Base-by-base conservation (phyloP, 2,888 invertebrate genomes). In the Athalia cordata region DNA sequence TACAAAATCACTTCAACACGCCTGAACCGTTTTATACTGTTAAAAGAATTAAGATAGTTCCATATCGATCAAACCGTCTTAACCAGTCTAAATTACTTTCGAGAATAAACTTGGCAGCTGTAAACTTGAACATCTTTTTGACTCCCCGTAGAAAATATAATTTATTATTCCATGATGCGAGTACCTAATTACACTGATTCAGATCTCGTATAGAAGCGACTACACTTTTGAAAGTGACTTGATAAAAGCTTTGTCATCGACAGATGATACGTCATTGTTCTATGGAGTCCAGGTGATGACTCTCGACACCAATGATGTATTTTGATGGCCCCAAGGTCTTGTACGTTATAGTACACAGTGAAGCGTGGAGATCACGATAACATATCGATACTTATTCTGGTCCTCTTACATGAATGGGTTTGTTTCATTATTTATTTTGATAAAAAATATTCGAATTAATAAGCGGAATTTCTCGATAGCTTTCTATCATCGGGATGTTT, bases 251-350 rank as follows among this genome's bases (percentile, higher is more conserved):
- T 57, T 62, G 62, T 77, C 77, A 77, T 70, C 68, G 77, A 62
- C 9, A 67, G 61, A 70, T 68, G 77, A 77, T 77, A 77, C 59
- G 68, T 77, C 77, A 62, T 77, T 77, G 61, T 77, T 68, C 70
- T 70, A 70, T 49, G 68, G 67, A 67, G 70, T 50, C 62, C 77
- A 77, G 70, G 77, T 77, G 77, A 77, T 72, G 77, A 70, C 61
- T 77, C 77, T 55, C 70, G 77, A 62, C 61, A 55, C 77, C 29
- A 61, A 29, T 50, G 61, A 50, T 72, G 70, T 77, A 50, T 77
- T 61, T 72, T 70, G 50, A 77, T 77, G 70, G 77, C 72, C 72
- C n/a, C 52, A n/a, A 29, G 13, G 61, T 43, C 29, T 7, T 29
- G 29, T 2, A 29, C 29, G 55, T 59, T 15, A 47, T 47, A 64